Evolutionary conservation across 2,797 vertebrate species (phyloP).

Genomic region (Sebastes variabilis): DNA sequence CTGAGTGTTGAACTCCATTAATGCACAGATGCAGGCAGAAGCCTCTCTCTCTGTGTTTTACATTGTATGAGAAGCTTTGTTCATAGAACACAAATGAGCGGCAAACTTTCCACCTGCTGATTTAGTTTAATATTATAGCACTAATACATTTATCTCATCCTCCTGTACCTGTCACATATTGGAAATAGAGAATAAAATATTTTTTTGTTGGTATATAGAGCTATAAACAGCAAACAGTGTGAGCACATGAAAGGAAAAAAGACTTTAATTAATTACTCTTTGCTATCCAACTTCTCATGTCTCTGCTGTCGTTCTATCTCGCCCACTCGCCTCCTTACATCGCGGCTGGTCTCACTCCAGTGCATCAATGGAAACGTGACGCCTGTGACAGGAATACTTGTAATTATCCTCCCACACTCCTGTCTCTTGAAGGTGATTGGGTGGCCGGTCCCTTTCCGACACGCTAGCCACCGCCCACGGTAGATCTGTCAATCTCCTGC

Average conservation of each 20-base stretch:
- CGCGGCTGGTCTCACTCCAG: constrained; percentile 65
- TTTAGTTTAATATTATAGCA: not conserved
- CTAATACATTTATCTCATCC: not conserved
- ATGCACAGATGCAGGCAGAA: constrained; percentile 3
- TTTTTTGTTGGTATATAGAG: not conserved
- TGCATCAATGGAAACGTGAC: constrained; percentile 78
- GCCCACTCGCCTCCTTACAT: constrained; percentile 63
- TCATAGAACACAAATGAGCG: not conserved
- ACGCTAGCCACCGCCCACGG: constrained; percentile 68
- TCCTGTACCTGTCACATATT: not conserved
- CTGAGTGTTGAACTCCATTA: constrained; percentile 41
- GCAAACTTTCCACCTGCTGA: not conserved
- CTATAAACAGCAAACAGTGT: constrained; percentile 5
- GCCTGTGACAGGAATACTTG: constrained; percentile 79
- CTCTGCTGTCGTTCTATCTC: constrained; percentile 57
- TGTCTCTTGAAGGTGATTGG: constrained; percentile 72
- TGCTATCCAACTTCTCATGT: constrained; percentile 54
- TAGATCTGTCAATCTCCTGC: constrained; percentile 56
- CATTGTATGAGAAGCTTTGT: not conserved
- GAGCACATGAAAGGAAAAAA: constrained; percentile 39
- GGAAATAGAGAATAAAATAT: not conserved
- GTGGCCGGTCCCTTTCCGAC: constrained; percentile 45
- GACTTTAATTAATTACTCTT: constrained; percentile 63
- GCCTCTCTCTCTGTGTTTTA: constrained; percentile 1
- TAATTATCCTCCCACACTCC: constrained; percentile 81